Evolutionary conservation across 92 coral and sea anemone species (phyloP), one percentile per base, ranked within the genome.

Genomic region (Epizoanthus scotinus): DNA sequence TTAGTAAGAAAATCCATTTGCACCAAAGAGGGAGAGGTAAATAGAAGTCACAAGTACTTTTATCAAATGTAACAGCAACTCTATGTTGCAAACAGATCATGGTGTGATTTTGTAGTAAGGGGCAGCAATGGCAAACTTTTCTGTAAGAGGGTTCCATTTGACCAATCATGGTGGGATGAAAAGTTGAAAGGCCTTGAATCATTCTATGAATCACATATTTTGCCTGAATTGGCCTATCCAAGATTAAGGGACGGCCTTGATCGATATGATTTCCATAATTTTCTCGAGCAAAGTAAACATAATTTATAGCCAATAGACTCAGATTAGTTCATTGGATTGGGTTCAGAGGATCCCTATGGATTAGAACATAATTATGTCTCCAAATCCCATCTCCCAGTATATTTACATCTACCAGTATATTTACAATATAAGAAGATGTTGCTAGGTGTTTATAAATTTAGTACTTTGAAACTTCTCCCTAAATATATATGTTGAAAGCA

Each of bases 161-260:
- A 86, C 25, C 81, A 36, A 49, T 47, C 54, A 75, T 86, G 90
- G 93, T 89, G 89, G 93, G 54, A 67, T 74, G 90, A 83, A 62
- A 82, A 71, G 79, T 82, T 86, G 44, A 20, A 20, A 47, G 59
- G 78, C 59, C 87, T 89, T 70, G 85, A 89, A 82, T 61, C 73
- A 63, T 86, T 86, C 49, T 86, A 62, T 78, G 71, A 89, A n/a
- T n/a, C 36, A 65, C 50, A 86, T 64, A 84, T 86, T 55, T 71
- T 89, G 70, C 84, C 82, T 25, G 90, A 89, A 77, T 86, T 86
- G 59, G 85, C 86, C 60, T 89, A 89, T 68, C 87, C 91, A 15
- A 89, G 92, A 27, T 44, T 89, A 67, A 85, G 88, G 74, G 86
- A 75, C 75, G 92, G 89, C 26, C 87, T 81, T 26, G 60, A 20